A percentile compares a stretch with the other conserved stretches of the same genome.
phyloP scores from a whole-genome alignment of 2,113 vertebrate genomes.

The Athene cunicularia region DNA sequence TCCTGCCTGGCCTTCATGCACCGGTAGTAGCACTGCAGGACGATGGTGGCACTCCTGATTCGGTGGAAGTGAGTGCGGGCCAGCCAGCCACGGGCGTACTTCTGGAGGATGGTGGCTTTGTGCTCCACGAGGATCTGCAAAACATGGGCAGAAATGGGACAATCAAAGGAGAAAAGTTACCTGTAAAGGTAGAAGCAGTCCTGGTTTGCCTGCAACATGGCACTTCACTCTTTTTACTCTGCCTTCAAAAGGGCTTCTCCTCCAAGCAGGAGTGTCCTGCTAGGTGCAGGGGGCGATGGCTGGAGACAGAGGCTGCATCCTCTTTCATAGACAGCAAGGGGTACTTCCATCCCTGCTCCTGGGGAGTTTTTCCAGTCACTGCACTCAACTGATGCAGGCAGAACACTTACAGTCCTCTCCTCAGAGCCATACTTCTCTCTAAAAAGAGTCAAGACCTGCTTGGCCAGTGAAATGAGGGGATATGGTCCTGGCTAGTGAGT shows the following conservation, averaged over 20 bases:
- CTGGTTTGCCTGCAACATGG: neutral
- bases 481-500: rapidly evolving
- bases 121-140: constrained; percentile 85
- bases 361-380: neutral
- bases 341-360: rapidly evolving
- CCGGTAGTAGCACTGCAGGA: constrained; percentile 88
- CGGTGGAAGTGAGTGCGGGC: constrained; percentile 73
- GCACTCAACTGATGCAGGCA: neutral
- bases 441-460: neutral
- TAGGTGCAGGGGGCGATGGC: neutral
- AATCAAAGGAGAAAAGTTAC: neutral
- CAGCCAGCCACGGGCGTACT: constrained; percentile 81
- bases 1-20: constrained; percentile 79
- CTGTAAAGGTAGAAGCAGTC: neutral
- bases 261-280: neutral
- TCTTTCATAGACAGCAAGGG: neutral
- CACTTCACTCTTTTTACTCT: neutral
- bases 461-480: neutral
- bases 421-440: neutral
- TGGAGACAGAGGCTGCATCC: neutral
- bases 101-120: constrained; percentile 90
- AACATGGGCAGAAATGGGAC: rapidly evolving
- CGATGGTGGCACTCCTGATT: constrained; percentile 75
- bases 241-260: neutral
- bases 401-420: neutral